Evolutionary conservation across 2,797 vertebrate species (phyloP).

Genomic region (Sebastes trivittatus): DNA sequence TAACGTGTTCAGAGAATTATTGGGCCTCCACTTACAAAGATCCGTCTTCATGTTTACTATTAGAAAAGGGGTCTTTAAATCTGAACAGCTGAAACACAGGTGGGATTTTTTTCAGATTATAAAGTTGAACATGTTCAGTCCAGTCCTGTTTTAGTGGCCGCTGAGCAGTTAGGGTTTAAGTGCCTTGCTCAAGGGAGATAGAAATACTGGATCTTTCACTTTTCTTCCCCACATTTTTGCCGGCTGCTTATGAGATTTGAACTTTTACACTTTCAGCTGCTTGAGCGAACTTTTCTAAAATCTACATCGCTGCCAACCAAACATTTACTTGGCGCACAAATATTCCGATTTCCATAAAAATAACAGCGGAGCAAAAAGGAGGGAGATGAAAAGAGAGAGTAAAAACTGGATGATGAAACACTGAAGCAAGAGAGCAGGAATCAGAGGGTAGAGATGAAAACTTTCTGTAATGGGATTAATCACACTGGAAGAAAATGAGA

Average conservation of each 20-base stretch:
- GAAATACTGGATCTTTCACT: not conserved
- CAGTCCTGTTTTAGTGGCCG: not conserved
- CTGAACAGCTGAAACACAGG: not conserved
- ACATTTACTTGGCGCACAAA: not conserved
- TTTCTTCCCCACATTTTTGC: not conserved
- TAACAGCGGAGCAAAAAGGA: not conserved
- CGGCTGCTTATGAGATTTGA: not conserved
- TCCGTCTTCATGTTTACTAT: too few species aligned
- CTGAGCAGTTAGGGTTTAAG: not conserved
- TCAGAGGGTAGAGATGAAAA: not conserved
- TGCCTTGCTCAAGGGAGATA: not conserved
- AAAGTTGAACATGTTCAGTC: not conserved
- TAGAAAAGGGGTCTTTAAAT: not conserved
- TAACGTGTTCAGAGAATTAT: too few species aligned
- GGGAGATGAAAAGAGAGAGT: not conserved
- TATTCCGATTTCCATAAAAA: not conserved
- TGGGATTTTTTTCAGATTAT: not conserved
- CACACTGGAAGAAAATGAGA: not conserved
- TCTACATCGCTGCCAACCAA: not conserved
- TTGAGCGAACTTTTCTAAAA: not conserved
- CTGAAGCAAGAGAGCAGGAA: not conserved
- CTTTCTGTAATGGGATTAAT: slow-evolving; percentile 21
- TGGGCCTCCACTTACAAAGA: too few species aligned
- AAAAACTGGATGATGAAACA: slow-evolving; percentile 4
- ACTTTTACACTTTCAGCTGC: not conserved